phyloP scores from a whole-genome alignment of 2,888 invertebrate genomes.

The Anoncus sp. region DNA sequence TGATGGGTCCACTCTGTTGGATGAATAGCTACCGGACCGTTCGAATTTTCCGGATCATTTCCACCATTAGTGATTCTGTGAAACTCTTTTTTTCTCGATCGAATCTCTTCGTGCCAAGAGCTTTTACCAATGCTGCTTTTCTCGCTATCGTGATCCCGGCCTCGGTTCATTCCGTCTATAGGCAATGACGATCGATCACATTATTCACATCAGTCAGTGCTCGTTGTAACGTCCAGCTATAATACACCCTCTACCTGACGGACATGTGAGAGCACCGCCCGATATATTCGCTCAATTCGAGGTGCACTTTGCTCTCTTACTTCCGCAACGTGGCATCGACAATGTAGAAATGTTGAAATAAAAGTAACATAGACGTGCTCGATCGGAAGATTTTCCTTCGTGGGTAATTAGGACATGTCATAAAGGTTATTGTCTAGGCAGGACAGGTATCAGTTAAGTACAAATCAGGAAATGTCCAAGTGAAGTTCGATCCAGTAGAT shows the following conservation, averaged over 20 bases:
- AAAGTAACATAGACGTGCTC: background rate
- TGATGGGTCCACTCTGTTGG: constrained; percentile 39
- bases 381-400: background rate
- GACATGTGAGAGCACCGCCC: constrained; percentile 9
- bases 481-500: no score
- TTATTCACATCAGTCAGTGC: constrained; percentile 40
- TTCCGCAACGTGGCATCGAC: no score
- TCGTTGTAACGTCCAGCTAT: constrained; percentile 5
- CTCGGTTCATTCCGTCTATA: constrained; percentile 40
- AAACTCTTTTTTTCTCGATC: constrained; percentile 60
- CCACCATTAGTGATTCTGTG: constrained; percentile 65
- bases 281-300: background rate
- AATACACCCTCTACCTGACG: constrained; percentile 9
- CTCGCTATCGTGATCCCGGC: constrained; percentile 40
- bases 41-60: constrained; percentile 62
- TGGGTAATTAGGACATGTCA: no score
- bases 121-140: no score
- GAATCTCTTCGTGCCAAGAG: constrained; percentile 15
- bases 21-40: constrained; percentile 54
- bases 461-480: no score
- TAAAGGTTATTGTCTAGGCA: no score
- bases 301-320: background rate
- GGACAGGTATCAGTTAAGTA: no score
- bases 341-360: background rate
- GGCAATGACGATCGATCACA: constrained; percentile 60